Evolutionary conservation across 1,140 invertebrate species (phyloP).

Genomic region (Leptestheria dahalacensis): DNA sequence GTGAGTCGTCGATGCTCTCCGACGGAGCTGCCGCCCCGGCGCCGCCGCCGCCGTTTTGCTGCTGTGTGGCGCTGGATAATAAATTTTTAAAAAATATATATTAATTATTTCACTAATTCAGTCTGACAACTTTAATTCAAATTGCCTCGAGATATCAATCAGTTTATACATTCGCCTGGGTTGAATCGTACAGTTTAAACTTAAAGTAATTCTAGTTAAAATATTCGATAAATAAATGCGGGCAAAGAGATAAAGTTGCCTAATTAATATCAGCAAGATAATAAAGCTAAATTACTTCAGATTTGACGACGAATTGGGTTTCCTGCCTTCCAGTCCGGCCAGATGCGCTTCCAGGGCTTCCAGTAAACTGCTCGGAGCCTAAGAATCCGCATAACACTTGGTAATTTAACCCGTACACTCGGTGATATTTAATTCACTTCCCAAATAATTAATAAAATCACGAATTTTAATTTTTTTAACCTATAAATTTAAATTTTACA

Average conservation of each 20-base stretch:
- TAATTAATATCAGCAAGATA: slow-evolving; percentile 32
- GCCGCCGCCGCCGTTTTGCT: slow-evolving; percentile 48
- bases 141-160: no score
- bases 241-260: no score
- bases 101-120: no score
- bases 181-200: no score
- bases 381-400: slow-evolving; percentile 19
- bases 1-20: slow-evolving; percentile 62
- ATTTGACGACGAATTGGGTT: slow-evolving; percentile 29
- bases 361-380: slow-evolving; percentile 92
- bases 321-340: slow-evolving; percentile 79
- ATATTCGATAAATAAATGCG: no score
- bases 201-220: no score
- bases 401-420: neutral
- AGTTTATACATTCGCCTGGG: no score
- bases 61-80: neutral
- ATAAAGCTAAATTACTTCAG: slow-evolving; percentile 14
- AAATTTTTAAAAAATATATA: no score
- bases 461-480: neutral
- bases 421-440: no score
- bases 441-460: neutral
- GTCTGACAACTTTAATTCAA: no score
- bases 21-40: slow-evolving; percentile 53
- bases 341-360: slow-evolving; percentile 96
- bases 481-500: neutral